These are phyloP conservation scores for Eristalis arbustorum DNA, from an alignment of 2,888 invertebrate genomes.

Conservation along the genomic window DNA sequence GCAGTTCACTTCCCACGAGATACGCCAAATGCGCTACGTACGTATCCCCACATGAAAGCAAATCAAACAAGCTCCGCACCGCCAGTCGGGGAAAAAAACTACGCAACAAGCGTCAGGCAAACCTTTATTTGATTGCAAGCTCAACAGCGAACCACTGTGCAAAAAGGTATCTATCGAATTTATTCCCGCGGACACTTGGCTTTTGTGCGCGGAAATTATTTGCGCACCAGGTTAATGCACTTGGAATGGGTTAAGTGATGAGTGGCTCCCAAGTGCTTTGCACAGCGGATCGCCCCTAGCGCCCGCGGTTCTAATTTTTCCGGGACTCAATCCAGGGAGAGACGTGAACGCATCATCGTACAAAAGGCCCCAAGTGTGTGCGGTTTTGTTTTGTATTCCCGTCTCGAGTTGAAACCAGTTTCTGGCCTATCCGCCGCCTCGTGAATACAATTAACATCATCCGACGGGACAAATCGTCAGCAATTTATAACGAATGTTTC, in stretches of 20 bases:
- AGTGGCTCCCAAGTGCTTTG: neutral
- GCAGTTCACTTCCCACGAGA: neutral
- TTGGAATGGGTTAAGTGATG: conserved; percentile 10
- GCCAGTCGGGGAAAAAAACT: neutral
- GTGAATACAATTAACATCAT: conserved; percentile 59
- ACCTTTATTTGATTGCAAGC: neutral
- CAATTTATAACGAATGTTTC: conserved; percentile 54
- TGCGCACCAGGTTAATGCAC: conserved; percentile 11
- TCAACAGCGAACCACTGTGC: neutral
- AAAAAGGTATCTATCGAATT: neutral
- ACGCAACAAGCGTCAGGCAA: neutral
- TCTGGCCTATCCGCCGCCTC: conserved; percentile 27
- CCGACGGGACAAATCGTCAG: conserved; percentile 65
- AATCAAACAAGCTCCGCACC: neutral
- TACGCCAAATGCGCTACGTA: neutral
- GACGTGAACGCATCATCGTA: neutral
- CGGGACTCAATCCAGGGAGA: neutral
- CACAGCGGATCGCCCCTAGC: neutral
- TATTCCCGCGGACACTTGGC: neutral
- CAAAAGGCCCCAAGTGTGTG: neutral
- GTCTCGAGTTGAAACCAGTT: conserved; percentile 47
- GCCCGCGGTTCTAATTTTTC: neutral
- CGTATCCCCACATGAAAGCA: neutral
- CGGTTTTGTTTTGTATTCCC: neutral
- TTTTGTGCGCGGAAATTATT: neutral